Base-by-base conservation (phyloP, 2,797 vertebrate genomes). In the Fistularia tabacaria region DNA sequence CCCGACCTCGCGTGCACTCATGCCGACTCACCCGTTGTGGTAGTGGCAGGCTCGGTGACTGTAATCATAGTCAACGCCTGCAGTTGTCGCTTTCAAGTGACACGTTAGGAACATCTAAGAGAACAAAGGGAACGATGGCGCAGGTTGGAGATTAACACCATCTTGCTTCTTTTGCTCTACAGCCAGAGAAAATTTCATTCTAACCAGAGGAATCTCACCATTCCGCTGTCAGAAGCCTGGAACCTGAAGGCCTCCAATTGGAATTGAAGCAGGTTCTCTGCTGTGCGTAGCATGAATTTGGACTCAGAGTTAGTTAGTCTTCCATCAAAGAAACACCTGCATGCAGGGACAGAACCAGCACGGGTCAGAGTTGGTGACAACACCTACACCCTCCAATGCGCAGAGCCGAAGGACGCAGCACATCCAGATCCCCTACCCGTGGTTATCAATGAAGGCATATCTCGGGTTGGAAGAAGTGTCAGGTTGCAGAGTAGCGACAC, bases 41-140 rank as follows among this genome's bases (percentile, higher is more conserved):
- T 69, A 91, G 38, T 85, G 89, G 45, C 91, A 92, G 64, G 91
- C 85, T 77, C 86, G 88, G 15, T 88, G 54, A 1, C 43, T 39
- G 14, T 0, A 0, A 37, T 82, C 73, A 13, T 81, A 38, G 7
- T 0, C 0, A 12, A 36, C 0, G 3, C 52, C 9, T 14, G 69
- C 4, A 10, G 75, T 57, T 25, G 77, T 73, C 60, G 85, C 90
- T 66, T 50, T 82, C 71, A 92, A 48, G n/a, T 79, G 13, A 51
- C 91, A 92, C 44, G 88, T 81, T 44, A 91, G 76, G 62, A 87
- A 90, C 46, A 90, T 14, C 90, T 91, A 51, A 61, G 47, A 13
- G 57, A 62, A 13, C 14, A 55, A 51, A 61, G 47, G 14, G 57
- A 62, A 13, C 14, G 45, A 3, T 5, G 6, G 14, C 13, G 9